These are phyloP conservation scores for Salmo trutta DNA, from an alignment of 2,797 vertebrate genomes.

Conservation along the genomic window DNA sequence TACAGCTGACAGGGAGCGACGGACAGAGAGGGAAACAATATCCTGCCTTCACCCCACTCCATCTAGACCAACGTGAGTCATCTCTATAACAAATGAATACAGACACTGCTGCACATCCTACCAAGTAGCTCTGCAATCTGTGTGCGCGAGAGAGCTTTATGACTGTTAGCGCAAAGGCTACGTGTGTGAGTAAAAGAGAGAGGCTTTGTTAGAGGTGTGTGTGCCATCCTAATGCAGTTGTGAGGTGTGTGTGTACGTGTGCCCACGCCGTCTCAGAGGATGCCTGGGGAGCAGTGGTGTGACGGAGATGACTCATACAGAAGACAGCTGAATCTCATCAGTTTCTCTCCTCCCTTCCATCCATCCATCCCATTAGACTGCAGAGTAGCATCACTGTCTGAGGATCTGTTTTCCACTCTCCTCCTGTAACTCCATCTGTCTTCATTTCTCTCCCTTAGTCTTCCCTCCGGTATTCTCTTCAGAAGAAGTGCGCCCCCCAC, in stretches of 20 bases:
- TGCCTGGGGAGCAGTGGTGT: constrained; percentile 48
- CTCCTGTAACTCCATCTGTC: too few relatives aligned
- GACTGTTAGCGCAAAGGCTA: constrained; percentile 7
- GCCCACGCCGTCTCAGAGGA: constrained; percentile 13
- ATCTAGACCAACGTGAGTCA: constrained; percentile 67
- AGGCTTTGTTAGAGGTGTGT: not conserved
- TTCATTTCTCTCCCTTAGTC: not conserved
- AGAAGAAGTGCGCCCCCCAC: too few relatives aligned
- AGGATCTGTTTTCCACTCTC: not conserved
- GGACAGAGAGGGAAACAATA: constrained; percentile 7
- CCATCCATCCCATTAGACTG: constrained; percentile 2
- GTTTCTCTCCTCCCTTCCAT: not conserved
- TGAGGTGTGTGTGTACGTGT: not conserved
- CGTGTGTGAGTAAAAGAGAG: not conserved
- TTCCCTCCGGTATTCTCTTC: not conserved
- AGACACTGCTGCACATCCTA: constrained; percentile 33
- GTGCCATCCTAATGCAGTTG: not conserved
- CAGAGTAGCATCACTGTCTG: not conserved
- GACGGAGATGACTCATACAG: constrained; percentile 48
- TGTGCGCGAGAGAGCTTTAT: not conserved
- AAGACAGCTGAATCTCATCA: not conserved
- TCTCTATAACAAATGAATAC: constrained; percentile 64
- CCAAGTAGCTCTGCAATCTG: not conserved
- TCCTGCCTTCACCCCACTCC: constrained; percentile 50
- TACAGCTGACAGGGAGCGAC: not conserved